These are phyloP conservation scores for Hedya salicella DNA, from an alignment of 2,888 invertebrate species.

Conservation along the genomic window DNA sequence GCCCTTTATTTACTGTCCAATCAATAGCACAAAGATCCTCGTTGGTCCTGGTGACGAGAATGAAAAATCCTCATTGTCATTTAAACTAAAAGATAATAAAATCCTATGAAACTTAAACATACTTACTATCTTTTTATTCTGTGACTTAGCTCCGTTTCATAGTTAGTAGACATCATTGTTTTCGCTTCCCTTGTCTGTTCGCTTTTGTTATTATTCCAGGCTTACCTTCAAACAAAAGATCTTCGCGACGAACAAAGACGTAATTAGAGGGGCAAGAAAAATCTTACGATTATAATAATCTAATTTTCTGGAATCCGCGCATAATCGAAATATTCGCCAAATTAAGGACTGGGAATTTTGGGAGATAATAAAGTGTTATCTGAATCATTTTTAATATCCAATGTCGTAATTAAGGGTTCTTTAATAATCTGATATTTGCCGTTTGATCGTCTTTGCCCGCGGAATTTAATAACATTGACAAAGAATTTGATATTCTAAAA, in stretches of 20 bases:
- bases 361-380: constrained; percentile 20
- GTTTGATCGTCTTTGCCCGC: constrained; percentile 16
- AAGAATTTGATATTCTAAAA: not conserved
- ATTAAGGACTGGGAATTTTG: constrained; percentile 24
- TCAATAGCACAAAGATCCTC: constrained; percentile 35
- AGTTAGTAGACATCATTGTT: constrained; percentile 79
- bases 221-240: constrained; percentile 74
- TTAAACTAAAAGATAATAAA: not conserved
- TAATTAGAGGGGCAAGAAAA: constrained; percentile 74
- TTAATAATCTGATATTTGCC: constrained; percentile 25
- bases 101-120: not conserved
- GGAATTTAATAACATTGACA: constrained; percentile 32
- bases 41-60: constrained; percentile 58
- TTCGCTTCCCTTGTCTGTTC: constrained; percentile 67
- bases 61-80: constrained; percentile 56
- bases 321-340: constrained; percentile 25
- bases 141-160: constrained; percentile 58
- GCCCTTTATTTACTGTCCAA: constrained; percentile 34
- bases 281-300: constrained; percentile 61
- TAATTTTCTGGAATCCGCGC: constrained; percentile 58
- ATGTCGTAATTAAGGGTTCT: constrained; percentile 27
- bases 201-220: constrained; percentile 72
- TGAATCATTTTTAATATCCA: constrained; percentile 24
- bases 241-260: constrained; percentile 72
- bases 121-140: constrained; percentile 3